These are phyloP conservation scores for Dryadula phaetusa DNA, from an alignment of 2,888 invertebrate species.

Conservation along the genomic window DNA sequence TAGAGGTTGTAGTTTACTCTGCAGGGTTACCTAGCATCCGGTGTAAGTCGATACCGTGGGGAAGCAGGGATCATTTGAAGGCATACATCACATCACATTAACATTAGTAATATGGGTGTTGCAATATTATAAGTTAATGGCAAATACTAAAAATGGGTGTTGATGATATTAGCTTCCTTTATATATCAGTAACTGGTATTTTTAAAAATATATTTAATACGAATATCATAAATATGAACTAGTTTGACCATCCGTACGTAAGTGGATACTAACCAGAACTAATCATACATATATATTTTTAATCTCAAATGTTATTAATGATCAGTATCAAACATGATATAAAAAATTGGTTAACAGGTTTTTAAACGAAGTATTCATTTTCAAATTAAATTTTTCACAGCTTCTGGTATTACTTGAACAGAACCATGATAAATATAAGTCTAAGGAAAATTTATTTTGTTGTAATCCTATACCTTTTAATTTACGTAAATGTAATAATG, in stretches of 20 bases:
- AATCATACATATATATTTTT: constrained; percentile 13
- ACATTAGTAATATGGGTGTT: constrained; percentile 34
- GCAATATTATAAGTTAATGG: constrained; percentile 17
- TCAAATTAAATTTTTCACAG: constrained; percentile 9
- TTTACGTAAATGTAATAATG: constrained; percentile 37
- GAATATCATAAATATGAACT: constrained; percentile 11
- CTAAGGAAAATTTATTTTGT: constrained; percentile 3
- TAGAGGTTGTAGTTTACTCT: constrained; percentile 58
- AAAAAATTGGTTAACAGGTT: constrained; percentile 23
- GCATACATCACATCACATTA: constrained; percentile 54
- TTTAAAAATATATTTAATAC: background rate
- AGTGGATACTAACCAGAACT: constrained; percentile 12
- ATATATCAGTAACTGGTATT: background rate
- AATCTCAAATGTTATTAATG: constrained; percentile 11
- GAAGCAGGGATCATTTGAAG: constrained; percentile 65
- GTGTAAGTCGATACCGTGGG: constrained; percentile 80
- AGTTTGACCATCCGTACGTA: constrained; percentile 4
- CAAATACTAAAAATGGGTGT: background rate
- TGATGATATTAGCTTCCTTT: too few relatives aligned
- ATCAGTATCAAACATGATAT: constrained; percentile 11
- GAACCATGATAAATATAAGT: background rate
- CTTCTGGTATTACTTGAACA: constrained; percentile 23
- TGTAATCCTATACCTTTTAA: constrained; percentile 34
- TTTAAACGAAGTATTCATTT: constrained; percentile 7
- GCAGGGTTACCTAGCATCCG: constrained; percentile 75